Evolutionary conservation across 2,797 vertebrate species (phyloP), one percentile per base, ranked within the genome.

Genomic region (Threskiornis aethiopicus): DNA sequence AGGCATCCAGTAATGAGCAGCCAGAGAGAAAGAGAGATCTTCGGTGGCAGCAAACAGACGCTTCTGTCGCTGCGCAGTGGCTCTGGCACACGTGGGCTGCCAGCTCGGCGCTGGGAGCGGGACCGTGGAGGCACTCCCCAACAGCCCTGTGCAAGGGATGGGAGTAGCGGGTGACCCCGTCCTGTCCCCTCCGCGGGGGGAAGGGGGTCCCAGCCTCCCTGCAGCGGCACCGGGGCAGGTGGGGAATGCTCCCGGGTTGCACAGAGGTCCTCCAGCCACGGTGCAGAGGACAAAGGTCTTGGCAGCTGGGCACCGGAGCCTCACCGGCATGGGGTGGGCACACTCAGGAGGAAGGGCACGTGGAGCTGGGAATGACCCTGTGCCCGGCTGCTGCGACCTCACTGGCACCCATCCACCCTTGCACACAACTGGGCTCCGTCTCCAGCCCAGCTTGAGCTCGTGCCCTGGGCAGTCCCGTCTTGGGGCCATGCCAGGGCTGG

Each of bases 41-140:
- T 93, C 12, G 3, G 81, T 89, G 96, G 84, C 92, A 96, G 94
- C 49, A 55, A 87, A 67, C 91, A 94, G 89, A 87, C 19, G 1
- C 66, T 91, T 92, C 91, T 87, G 87, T 77, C 55, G 35, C 59
- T 9, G 0, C 3, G 2, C 58, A 75, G 84, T 4, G 17, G 37
- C 86, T 64, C 65, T 33, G 46, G 88, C 90, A 67, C 37, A 25
- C 14, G 2, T 1, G 1, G 44, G 59, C 67, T 92, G 88, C 78
- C 89, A 85, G 75, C 75, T 72, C 6, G 0, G 16, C 0, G 1
- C 80, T 44, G 51, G 64, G 67, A 88, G 16, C 4, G 0, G 21
- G 41, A 44, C 13, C 3, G 1, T 1, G 3, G 14, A 79, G n/a
- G 19, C 1, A 1, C 24, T 64, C 72, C 47, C 64, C 2, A 0